Percentiles rank a stretch among this genome's conserved stretches.
Evolutionary conservation across 2,888 invertebrate species (phyloP).

Genomic region (Ectemnius lituratus): DNA sequence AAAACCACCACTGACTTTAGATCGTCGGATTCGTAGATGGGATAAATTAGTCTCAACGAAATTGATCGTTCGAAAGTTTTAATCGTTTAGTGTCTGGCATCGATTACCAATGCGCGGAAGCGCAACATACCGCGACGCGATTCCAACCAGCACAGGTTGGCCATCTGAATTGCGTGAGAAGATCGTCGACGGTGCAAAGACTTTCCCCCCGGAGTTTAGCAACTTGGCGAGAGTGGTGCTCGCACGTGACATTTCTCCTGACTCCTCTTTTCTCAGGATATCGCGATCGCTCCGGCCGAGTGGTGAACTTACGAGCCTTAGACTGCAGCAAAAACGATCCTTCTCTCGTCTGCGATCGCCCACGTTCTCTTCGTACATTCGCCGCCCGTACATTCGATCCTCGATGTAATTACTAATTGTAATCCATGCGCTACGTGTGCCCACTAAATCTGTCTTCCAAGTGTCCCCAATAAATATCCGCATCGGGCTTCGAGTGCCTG

Average conservation of each 20-base stretch:
- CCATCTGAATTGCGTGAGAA: constrained; percentile 36
- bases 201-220: constrained; percentile 34
- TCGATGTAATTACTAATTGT: constrained; percentile 64
- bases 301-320: constrained; percentile 44
- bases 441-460: constrained; percentile 38
- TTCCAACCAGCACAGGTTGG: neutral
- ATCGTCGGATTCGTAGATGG: too few species aligned
- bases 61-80: too few species aligned
- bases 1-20: too few species aligned
- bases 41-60: too few species aligned
- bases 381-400: constrained; percentile 52
- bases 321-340: constrained; percentile 30
- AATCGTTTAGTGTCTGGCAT: too few species aligned
- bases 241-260: constrained; percentile 49
- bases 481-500: constrained; percentile 13
- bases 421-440: constrained; percentile 50
- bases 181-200: constrained; percentile 36
- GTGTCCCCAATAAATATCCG: constrained; percentile 33
- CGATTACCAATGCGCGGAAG: constrained; percentile 1
- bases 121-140: neutral
- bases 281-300: constrained; percentile 32
- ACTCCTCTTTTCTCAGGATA: constrained; percentile 49
- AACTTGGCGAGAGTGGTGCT: neutral
- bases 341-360: constrained; percentile 39
- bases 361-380: constrained; percentile 47